These are phyloP conservation scores for Gnathonemus echidnorhynchus DNA, from an alignment of 2,113 vertebrate species.

Conservation along the genomic window DNA sequence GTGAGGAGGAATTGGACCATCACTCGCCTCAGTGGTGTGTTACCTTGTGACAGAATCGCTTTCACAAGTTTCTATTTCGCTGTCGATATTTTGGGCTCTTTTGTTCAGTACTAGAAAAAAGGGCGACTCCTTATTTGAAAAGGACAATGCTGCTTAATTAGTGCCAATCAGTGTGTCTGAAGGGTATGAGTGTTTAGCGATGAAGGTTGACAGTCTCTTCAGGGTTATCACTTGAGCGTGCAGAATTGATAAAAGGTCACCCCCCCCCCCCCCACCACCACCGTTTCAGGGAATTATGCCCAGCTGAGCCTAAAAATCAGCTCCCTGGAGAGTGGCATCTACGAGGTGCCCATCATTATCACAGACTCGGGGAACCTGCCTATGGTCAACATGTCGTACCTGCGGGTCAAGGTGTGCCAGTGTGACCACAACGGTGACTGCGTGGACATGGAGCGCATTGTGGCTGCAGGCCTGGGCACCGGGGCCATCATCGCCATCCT, in stretches of 20 bases:
- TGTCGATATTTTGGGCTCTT: neutral
- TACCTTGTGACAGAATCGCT: neutral
- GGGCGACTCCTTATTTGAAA: neutral
- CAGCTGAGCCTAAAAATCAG: constrained; percentile 82
- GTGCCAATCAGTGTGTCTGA: neutral
- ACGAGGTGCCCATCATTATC: constrained; percentile 87
- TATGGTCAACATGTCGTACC: constrained; percentile 82
- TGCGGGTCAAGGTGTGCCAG: constrained; percentile 90
- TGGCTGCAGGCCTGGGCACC: constrained; percentile 84
- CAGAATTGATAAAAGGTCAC: neutral
- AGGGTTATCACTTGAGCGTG: neutral
- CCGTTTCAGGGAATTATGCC: constrained; percentile 76
- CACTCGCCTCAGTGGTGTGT: constrained; percentile 80
- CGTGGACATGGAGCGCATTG: constrained; percentile 82
- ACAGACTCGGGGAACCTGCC: constrained; percentile 94
- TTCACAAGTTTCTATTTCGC: neutral
- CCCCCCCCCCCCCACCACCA: neutral
- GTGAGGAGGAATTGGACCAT: constrained; percentile 93
- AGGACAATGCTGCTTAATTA: neutral
- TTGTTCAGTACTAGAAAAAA: neutral
- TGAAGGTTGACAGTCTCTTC: neutral
- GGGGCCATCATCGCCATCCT: constrained; percentile 95
- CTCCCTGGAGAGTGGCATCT: constrained; percentile 86
- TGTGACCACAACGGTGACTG: constrained; percentile 91
- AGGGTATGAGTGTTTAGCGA: neutral